Evolutionary conservation across 1,140 invertebrate genomes (phyloP).

Genomic region (Harlomillsia oculata): DNA sequence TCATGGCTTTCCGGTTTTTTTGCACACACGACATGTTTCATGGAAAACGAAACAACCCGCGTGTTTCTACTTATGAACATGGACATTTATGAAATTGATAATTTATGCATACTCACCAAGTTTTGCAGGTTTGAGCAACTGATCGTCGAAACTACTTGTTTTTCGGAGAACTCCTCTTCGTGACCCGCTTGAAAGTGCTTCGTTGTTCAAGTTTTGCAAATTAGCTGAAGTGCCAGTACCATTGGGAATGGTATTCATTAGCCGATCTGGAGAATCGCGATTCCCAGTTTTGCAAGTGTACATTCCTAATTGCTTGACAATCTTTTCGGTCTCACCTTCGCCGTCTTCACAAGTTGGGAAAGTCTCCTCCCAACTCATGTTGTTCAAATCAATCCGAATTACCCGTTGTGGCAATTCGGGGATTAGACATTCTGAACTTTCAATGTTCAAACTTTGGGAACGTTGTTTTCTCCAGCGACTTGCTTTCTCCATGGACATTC

Average conservation of each 20-base stretch:
- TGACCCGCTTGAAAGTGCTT: not conserved
- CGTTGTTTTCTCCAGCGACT: slow-evolving; percentile 11
- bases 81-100: too few species aligned
- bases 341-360: not conserved
- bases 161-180: slow-evolving; percentile 2
- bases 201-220: not conserved
- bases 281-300: not conserved
- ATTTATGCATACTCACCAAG: not conserved
- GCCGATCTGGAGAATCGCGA: not conserved
- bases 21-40: too few species aligned
- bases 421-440: slow-evolving; percentile 12
- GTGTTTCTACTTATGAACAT: too few species aligned
- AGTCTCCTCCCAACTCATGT: slow-evolving; percentile 24
- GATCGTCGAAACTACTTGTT: slow-evolving; percentile 24
- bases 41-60: too few species aligned
- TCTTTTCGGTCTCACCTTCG: not conserved
- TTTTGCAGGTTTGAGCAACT: not conserved
- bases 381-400: slow-evolving; percentile 30
- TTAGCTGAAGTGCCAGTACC: not conserved
- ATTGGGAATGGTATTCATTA: not conserved
- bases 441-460: slow-evolving; percentile 15
- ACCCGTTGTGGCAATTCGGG: slow-evolving; percentile 19
- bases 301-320: not conserved
- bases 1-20: too few species aligned
- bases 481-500: slow-evolving; percentile 26